phyloP scores from a whole-genome alignment of 2,888 invertebrate genomes.

The Ophioninae sp. region DNA sequence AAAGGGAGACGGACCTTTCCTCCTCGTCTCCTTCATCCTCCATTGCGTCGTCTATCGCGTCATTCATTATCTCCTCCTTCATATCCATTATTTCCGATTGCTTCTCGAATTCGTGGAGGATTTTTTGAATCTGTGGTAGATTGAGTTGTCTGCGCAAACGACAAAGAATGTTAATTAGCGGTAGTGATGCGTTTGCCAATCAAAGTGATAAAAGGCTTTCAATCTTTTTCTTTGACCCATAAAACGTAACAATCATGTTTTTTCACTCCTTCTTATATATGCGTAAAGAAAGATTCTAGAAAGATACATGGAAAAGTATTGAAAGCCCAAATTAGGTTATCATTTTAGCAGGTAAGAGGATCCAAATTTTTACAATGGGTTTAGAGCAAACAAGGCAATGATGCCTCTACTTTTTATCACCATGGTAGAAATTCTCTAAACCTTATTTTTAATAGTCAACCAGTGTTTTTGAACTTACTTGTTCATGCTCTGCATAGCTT shows the following conservation, averaged over 20 bases:
- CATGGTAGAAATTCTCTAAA: neutral
- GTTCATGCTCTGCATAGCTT: slow-evolving; percentile 99
- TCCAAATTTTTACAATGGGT: neutral
- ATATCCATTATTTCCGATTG: slow-evolving; percentile 99
- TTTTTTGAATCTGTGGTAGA: slow-evolving; percentile 99
- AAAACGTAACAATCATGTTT: neutral
- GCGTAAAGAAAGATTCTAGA: neutral
- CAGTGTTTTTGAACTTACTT: slow-evolving; percentile 81
- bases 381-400: neutral
- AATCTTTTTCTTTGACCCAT: neutral
- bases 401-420: neutral
- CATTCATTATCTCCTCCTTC: slow-evolving; percentile 99
- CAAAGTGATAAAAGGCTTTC: neutral
- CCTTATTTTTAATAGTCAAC: neutral
- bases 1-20: slow-evolving; percentile 87
- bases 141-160: slow-evolving; percentile 88
- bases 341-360: neutral
- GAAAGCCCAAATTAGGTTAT: neutral
- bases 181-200: neutral
- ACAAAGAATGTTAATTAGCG: neutral
- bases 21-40: slow-evolving; percentile 99
- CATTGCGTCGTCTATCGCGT: slow-evolving; percentile 99
- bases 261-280: neutral
- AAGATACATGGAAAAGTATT: neutral
- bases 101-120: slow-evolving; percentile 98